These are phyloP conservation scores for Serinus canaria DNA, from an alignment of 2,113 vertebrate species.

Conservation along the genomic window DNA sequence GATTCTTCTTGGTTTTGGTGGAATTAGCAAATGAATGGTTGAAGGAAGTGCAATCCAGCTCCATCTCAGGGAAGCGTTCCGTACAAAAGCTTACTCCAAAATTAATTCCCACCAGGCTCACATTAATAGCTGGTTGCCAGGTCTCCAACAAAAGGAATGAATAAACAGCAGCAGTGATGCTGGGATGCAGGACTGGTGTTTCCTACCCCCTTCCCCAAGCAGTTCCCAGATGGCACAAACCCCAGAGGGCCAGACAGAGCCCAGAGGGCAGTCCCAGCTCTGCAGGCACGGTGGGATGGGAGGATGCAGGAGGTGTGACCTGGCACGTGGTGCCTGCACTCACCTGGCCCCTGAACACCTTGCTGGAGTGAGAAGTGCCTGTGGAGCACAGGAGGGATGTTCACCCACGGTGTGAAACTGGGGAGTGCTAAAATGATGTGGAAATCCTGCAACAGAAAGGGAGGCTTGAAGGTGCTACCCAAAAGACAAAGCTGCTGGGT, in stretches of 20 bases:
- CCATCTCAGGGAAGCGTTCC: background rate
- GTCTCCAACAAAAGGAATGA: constrained; percentile 9
- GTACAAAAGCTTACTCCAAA: constrained; percentile 29
- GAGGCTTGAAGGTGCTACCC: background rate
- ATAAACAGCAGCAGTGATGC: background rate
- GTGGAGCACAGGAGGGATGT: background rate
- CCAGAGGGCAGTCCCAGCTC: background rate
- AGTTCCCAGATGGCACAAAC: background rate
- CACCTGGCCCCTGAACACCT: background rate
- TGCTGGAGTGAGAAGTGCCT: background rate
- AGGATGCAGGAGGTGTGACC: background rate
- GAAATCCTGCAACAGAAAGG: background rate
- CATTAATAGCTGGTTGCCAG: constrained; percentile 37
- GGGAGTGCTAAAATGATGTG: background rate
- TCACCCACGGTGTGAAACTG: background rate
- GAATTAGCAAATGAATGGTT: constrained; percentile 40
- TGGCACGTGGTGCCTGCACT: background rate
- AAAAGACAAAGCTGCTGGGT: background rate
- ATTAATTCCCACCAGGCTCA: background rate
- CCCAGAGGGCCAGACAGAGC: background rate
- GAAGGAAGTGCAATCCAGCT: background rate
- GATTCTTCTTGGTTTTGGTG: background rate
- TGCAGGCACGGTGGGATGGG: too few species aligned
- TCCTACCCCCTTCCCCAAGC: background rate
- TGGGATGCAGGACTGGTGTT: background rate